Base-by-base conservation (phyloP, 2,888 invertebrate species). In the Cryptocephalus moraei region DNA sequence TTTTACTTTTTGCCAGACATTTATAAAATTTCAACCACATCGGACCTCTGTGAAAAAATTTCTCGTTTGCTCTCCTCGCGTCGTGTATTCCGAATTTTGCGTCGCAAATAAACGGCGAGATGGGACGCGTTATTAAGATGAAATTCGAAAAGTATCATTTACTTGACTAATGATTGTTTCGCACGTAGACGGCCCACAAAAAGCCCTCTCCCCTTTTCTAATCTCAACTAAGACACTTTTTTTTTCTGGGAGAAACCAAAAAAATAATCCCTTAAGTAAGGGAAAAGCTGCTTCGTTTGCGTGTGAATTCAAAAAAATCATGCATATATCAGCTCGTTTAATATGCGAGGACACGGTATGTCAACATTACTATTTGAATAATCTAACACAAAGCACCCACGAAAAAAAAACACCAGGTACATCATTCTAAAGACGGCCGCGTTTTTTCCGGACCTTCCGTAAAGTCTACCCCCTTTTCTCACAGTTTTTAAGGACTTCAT, bases 301-400 rank as follows among this genome's bases (percentile, higher is more conserved):
- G 67, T 69, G 68, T 67, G 69, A 69, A 68, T 66, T 55, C 34
- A 50, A 59, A 59, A 66, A 68, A 67, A 66, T 68, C 65, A 59
- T 58, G 55, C 55, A 60, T 61, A 62, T 60, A 54, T 59, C 61
- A 59, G 59, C 46, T 66, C 66, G 56, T 60, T 69, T 70, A 68
- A 69, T 70, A 70, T 70, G 69, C 70, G 64, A 67, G 66, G 63
- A 68, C 70, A 70, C 67, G 69, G 62, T 65, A 66, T 67, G 69
- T 70, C 69, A 70, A 69, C 69, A 68, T 62, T 57, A 59, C 54
- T 48, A 61, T 62, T 60, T 61, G 58, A 63, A 62, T 61, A 58
- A 59, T 57, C 52, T 55, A 55, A 22, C 56, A 60, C 56, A 57
- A 62, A 58, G 65, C 67, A 62, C 67, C 68, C 69, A 65, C 69